Evolutionary conservation across 2,797 vertebrate genomes (phyloP), one percentile per base, ranked within the genome.

Genomic region (Hozukius guyotensis): DNA sequence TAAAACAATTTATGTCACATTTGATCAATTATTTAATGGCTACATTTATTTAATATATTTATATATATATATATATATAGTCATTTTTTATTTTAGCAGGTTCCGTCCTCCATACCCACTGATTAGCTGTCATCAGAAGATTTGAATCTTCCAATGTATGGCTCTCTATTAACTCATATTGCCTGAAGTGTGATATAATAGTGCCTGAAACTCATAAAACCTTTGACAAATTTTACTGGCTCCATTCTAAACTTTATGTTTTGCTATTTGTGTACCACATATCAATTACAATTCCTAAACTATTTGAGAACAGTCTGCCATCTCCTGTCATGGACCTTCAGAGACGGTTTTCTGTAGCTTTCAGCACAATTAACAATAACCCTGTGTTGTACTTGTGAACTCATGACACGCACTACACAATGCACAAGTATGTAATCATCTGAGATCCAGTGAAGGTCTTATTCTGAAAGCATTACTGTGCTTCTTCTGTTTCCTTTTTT

Each of bases 351-450:
- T 70, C n/a, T 42, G 65, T 34, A 6, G 32, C 49, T 75, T 36
- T 66, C 62, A 62, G 22, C 13, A 12, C 36, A 38, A 60, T 55
- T 61, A 66, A 67, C 68, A 72, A 82, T 72, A 77, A 73, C 63
- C 61, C 8, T 14, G 5, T n/a, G 62, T 62, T 64, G 34, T 25
- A 24, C 59, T 16, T 18, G 27, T 64, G 73, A 64, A 59, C 38
- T 31, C 14, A 12, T 56, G 46, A 62, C 27, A 22, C 0, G 1
- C 24, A 4, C 24, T 9, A 38, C 14, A 57, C 61, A 34, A 24
- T 14, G 20, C 25, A 20, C 7, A 53, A 20, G 18, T 76, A 5
- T 24, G 12, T 55, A 20, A 32, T 68, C 46, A 57, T 25, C 75
- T 63, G 64, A 68, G 34, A 77, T 63, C 18, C 24, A 49, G 14